These are phyloP conservation scores for Orussus abietinus DNA, from an alignment of 1,140 invertebrate species.

Conservation along the genomic window DNA sequence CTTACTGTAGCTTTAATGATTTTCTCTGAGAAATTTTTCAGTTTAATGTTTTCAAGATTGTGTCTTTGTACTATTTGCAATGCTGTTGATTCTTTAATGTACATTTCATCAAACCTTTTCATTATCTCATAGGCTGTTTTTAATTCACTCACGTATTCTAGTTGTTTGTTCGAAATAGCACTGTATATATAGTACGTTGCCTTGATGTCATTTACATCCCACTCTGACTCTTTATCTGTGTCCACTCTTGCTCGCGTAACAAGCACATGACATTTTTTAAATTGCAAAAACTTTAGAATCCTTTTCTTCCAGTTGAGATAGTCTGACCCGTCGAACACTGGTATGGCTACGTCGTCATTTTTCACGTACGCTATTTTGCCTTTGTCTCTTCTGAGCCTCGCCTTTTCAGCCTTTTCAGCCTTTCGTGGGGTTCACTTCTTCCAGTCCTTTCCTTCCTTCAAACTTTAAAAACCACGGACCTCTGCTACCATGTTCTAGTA, in stretches of 20 bases:
- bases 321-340: constrained; percentile 8
- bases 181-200: constrained; percentile 23
- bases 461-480: background rate
- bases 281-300: background rate
- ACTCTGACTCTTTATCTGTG: too few species aligned
- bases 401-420: background rate
- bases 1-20: constrained; percentile 5
- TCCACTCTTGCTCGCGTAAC: too few species aligned
- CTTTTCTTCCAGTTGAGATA: constrained; percentile 9
- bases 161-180: constrained; percentile 22
- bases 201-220: constrained; percentile 20
- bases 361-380: background rate
- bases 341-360: constrained; percentile 1
- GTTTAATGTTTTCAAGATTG: constrained; percentile 22
- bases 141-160: constrained; percentile 21
- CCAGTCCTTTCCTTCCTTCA: background rate
- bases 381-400: background rate
- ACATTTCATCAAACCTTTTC: constrained; percentile 25
- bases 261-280: constrained; percentile 20
- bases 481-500: constrained; percentile 1
- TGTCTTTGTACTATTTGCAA: constrained; percentile 24
- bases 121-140: constrained; percentile 23
- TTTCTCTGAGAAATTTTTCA: constrained; percentile 16
- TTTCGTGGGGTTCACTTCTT: background rate
- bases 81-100: constrained; percentile 26